Conservation (phyloP, 2,888 invertebrate genomes). For the Atherix ibis region DNA sequence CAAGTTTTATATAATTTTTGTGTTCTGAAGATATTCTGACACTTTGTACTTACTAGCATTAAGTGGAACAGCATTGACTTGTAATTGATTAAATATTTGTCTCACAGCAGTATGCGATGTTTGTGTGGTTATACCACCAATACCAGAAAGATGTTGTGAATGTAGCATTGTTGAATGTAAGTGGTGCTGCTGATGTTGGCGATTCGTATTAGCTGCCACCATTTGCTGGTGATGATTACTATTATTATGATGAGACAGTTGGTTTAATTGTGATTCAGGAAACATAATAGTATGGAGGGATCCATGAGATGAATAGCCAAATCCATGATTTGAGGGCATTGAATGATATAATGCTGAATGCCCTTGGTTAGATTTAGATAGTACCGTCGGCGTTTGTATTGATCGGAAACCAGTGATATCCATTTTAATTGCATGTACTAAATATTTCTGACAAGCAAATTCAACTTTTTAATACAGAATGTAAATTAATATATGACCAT, state of each 20-base stretch:
- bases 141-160: constrained; percentile 18
- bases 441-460: too few relatives aligned
- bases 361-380: constrained; percentile 10
- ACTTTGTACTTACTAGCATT: constrained; percentile 34
- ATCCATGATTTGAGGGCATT: constrained; percentile 26
- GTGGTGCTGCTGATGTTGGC: constrained; percentile 13
- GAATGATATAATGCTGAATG: constrained; percentile 26
- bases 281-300: constrained; percentile 31
- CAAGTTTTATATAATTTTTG: too few relatives aligned
- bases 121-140: constrained; percentile 36
- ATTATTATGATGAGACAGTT: constrained; percentile 22
- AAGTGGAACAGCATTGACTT: constrained; percentile 30
- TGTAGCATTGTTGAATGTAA: constrained; percentile 7
- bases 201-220: constrained; percentile 22
- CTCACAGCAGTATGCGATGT: constrained; percentile 18
- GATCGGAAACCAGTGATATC: constrained; percentile 17
- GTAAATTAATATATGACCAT: too few relatives aligned
- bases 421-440: too few relatives aligned
- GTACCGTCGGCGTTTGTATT: constrained; percentile 20
- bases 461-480: too few relatives aligned
- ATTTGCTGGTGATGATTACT: constrained; percentile 26
- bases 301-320: constrained; percentile 32
- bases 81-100: constrained; percentile 31
- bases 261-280: too few relatives aligned
- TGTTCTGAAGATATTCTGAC: too few relatives aligned